Percentiles rank a stretch among this genome's conserved stretches.
Conservation (phyloP, 2,113 vertebrate species). For the Nothobranchius furzeri region DNA sequence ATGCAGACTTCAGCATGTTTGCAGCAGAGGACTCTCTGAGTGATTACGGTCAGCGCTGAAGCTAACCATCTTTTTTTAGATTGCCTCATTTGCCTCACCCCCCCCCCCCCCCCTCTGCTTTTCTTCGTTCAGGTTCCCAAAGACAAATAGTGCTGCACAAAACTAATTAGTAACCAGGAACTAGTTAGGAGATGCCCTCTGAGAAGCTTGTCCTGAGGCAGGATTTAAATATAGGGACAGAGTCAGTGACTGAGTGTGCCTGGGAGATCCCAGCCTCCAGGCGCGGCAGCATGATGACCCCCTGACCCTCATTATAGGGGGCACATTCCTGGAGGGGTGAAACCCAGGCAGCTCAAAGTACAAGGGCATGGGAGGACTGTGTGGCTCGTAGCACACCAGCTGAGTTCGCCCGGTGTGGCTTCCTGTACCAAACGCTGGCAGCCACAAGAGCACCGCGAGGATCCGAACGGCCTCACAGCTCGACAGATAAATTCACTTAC, state of each 20-base stretch:
- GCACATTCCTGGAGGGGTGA: conserved; percentile 75
- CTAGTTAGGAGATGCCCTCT: conserved; percentile 82
- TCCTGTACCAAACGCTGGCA: conserved; percentile 34
- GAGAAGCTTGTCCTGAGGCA: conserved; percentile 72
- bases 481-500: conserved; percentile 60
- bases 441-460: conserved; percentile 30
- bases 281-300: conserved; percentile 71
- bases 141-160: conserved; percentile 78
- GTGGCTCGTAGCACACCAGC: conserved; percentile 50
- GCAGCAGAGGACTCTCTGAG: conserved; percentile 39
- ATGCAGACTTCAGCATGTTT: conserved; percentile 43
- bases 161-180: conserved; percentile 83
- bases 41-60: conserved; percentile 57
- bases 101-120: too few species aligned
- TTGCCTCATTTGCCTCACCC: conserved; percentile 36
- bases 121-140: conserved; percentile 53
- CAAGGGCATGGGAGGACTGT: conserved; percentile 72
- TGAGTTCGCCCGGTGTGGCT: conserved; percentile 51
- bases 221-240: conserved; percentile 80
- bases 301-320: conserved; percentile 80
- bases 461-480: background rate
- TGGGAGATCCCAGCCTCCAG: conserved; percentile 75
- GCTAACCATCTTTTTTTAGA: conserved; percentile 70
- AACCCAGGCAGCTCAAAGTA: conserved; percentile 66
- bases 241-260: conserved; percentile 80